Evolutionary conservation across 2,888 invertebrate species (phyloP).

Genomic region (Choristoneura rosaceana): DNA sequence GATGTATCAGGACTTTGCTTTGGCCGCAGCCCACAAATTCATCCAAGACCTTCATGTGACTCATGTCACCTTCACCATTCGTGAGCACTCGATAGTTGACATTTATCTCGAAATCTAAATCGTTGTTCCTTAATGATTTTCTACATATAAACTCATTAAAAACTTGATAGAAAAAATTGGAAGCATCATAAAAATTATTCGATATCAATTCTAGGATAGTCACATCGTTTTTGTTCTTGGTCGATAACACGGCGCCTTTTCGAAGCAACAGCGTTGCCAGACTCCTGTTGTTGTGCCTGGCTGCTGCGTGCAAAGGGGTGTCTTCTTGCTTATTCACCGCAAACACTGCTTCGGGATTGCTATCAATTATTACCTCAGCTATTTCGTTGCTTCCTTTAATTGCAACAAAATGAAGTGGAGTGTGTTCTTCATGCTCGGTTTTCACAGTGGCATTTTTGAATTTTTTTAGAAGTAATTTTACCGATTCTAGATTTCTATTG

Average conservation of each 20-base stretch:
- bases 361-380: not conserved
- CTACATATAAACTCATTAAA: not conserved
- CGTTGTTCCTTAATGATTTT: not conserved
- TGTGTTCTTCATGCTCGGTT: not conserved
- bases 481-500: not conserved
- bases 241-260: slow-evolving; percentile 5
- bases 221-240: not conserved
- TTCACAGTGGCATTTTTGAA: not conserved
- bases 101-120: not conserved
- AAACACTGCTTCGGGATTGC: not conserved
- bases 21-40: slow-evolving; percentile 18
- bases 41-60: slow-evolving; percentile 20
- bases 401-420: not conserved
- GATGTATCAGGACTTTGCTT: slow-evolving; percentile 18
- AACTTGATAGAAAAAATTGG: slow-evolving; percentile 11
- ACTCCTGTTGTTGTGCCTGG: not conserved
- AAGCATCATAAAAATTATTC: not conserved
- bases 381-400: not conserved
- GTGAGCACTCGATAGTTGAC: slow-evolving; percentile 2
- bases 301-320: slow-evolving; percentile 7
- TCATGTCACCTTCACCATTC: not conserved
- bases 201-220: slow-evolving; percentile 10
- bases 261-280: slow-evolving; percentile 2
- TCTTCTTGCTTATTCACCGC: not conserved
- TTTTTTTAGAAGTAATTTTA: not conserved